Evolutionary conservation across 2,797 vertebrate genomes (phyloP).

Genomic region (Schizopygopsis malacanthus): DNA sequence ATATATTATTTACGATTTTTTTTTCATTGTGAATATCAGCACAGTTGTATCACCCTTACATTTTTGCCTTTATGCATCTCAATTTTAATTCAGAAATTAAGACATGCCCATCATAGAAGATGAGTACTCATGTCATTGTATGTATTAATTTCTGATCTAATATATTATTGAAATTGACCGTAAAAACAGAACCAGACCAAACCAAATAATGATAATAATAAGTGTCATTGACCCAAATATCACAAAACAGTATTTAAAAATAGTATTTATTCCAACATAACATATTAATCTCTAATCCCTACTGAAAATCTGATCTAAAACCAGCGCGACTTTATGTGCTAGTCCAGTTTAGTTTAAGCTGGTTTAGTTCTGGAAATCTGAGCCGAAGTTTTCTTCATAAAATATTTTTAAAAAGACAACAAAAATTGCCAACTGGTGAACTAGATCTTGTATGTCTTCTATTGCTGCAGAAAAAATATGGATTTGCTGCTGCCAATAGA

Average conservation of each 20-base stretch:
- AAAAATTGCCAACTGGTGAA: background rate
- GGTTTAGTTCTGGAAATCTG: background rate
- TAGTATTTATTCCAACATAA: background rate
- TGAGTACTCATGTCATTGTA: background rate
- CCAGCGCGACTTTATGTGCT: background rate
- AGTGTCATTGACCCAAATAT: background rate
- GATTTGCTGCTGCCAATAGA: background rate
- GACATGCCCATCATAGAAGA: background rate
- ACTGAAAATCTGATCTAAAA: background rate
- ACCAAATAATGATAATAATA: background rate
- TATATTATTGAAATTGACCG: background rate
- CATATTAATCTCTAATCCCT: background rate
- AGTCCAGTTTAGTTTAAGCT: background rate
- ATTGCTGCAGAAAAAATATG: background rate
- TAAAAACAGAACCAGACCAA: background rate
- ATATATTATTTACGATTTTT: background rate
- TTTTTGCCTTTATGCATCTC: background rate
- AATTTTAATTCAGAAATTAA: background rate
- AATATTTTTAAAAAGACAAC: background rate
- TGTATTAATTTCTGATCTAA: background rate
- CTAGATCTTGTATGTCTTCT: background rate
- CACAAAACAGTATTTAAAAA: background rate
- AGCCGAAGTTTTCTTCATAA: background rate
- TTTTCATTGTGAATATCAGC: background rate
- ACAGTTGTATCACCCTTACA: background rate